Percentiles rank a stretch among this genome's conserved stretches.
These are phyloP conservation scores for Epizoanthus ramosus DNA, from an alignment of 92 coral and sea anemone species.

Conservation along the genomic window DNA sequence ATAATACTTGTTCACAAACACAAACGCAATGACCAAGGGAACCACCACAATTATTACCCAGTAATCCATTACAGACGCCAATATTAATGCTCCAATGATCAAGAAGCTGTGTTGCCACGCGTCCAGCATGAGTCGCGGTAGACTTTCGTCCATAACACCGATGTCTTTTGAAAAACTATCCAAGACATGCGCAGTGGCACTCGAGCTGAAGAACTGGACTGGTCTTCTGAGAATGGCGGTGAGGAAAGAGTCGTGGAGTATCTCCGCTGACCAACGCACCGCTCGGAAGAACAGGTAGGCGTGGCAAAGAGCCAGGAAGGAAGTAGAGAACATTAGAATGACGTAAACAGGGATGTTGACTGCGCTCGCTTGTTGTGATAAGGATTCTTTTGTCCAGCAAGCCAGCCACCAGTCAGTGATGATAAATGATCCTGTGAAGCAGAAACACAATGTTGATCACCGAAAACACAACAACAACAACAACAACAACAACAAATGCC, in stretches of 20 bases:
- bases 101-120: constrained; percentile 54
- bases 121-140: constrained; percentile 56
- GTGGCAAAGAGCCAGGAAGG: constrained; percentile 49
- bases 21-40: constrained; percentile 55
- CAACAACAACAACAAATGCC: background rate
- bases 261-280: constrained; percentile 54
- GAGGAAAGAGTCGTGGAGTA: constrained; percentile 57
- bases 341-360: constrained; percentile 54
- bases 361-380: constrained; percentile 22
- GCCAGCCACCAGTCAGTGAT: constrained; percentile 68
- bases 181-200: constrained; percentile 59
- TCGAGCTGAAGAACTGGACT: constrained; percentile 59
- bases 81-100: constrained; percentile 56
- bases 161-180: constrained; percentile 59
- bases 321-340: constrained; percentile 44
- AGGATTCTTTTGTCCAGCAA: constrained; percentile 38
- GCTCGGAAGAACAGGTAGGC: constrained; percentile 57
- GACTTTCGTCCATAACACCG: constrained; percentile 57
- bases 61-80: constrained; percentile 54
- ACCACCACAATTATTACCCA: constrained; percentile 60
- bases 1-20: constrained; percentile 63
- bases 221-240: constrained; percentile 58
- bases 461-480: background rate
- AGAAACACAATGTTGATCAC: background rate
- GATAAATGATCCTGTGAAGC: constrained; percentile 44